These are phyloP conservation scores for Conistra vaccinii DNA, from an alignment of 2,888 invertebrate species.

Conservation along the genomic window DNA sequence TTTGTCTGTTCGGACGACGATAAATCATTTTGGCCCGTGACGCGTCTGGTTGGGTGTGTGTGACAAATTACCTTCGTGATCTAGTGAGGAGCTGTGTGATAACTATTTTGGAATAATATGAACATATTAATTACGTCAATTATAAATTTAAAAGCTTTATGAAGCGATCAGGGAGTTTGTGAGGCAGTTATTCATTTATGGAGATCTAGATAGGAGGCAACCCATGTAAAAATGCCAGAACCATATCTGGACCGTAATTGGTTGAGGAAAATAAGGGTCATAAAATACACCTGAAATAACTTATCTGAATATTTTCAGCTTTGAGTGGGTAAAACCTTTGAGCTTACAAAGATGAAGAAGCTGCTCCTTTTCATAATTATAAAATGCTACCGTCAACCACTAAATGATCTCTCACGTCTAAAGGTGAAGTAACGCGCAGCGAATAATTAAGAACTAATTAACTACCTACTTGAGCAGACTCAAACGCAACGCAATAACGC, in stretches of 20 bases:
- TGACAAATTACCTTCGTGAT: slow-evolving; percentile 87
- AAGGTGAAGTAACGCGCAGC: neutral
- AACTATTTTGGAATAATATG: slow-evolving; percentile 74
- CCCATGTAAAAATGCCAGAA: neutral
- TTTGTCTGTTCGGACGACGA: slow-evolving; percentile 83
- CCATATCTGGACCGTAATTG: too few species aligned
- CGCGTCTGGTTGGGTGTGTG: slow-evolving; percentile 81
- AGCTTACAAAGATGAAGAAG: neutral
- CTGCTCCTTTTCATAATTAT: neutral
- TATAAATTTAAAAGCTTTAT: neutral
- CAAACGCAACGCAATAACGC: neutral
- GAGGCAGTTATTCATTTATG: slow-evolving; percentile 8
- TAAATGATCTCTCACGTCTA: neutral
- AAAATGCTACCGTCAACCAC: neutral
- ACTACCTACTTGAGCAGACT: too few species aligned
- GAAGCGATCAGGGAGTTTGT: neutral
- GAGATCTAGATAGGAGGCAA: neutral
- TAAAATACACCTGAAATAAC: too few species aligned
- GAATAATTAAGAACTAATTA: neutral
- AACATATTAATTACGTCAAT: slow-evolving; percentile 39
- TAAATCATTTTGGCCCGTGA: slow-evolving; percentile 88
- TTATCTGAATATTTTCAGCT: neutral
- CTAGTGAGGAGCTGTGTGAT: slow-evolving; percentile 74
- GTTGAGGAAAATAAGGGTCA: neutral
- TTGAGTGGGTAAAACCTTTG: too few species aligned